Conservation (phyloP, 2,113 vertebrate species). For the Cariama cristata region DNA sequence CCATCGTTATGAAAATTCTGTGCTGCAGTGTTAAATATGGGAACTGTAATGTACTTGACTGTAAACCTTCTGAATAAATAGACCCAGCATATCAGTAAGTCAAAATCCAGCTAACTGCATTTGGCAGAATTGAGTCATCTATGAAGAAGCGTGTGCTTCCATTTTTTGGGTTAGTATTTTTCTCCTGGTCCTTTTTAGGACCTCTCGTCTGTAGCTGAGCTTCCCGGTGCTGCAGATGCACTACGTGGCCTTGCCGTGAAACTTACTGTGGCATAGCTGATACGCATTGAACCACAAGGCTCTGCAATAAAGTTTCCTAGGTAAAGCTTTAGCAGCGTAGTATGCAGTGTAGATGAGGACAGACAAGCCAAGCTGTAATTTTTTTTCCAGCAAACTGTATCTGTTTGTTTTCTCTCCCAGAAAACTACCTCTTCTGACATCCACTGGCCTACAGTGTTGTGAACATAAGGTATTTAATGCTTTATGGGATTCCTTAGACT, state of each 20-base stretch:
- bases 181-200: background rate
- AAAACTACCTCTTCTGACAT: background rate
- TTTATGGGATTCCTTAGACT: background rate
- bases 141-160: background rate
- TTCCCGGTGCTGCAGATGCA: background rate
- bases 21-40: background rate
- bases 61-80: background rate
- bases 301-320: background rate
- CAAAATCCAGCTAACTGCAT: background rate
- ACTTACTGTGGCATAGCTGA: background rate
- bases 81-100: background rate
- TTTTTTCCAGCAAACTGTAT: background rate
- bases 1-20: background rate
- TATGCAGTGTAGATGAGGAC: background rate
- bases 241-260: background rate
- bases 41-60: background rate
- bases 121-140: background rate
- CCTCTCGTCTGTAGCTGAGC: accelerated
- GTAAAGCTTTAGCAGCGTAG: background rate
- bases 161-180: background rate
- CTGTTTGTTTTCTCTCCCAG: background rate
- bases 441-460: background rate
- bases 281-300: background rate
- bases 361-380: background rate
- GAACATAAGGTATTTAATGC: background rate